Conservation (phyloP, 1,140 invertebrate species). For the Aphaenogaster floridana region DNA sequence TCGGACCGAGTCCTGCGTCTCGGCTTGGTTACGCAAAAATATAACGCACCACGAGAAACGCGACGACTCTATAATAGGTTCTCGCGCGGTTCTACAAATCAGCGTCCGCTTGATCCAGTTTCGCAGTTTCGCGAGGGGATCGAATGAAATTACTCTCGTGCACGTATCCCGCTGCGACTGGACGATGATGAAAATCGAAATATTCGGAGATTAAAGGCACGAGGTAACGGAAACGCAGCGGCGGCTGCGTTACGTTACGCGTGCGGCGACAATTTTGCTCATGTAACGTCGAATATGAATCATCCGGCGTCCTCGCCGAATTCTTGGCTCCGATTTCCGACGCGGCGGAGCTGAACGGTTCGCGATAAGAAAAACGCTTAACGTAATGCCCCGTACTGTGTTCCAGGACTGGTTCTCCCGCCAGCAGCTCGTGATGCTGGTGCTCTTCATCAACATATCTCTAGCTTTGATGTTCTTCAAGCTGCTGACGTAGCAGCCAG, state of each 20-base stretch:
- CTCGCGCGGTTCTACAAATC: neutral
- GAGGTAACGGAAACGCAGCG: neutral
- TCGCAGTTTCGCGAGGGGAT: neutral
- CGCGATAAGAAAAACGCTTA: neutral
- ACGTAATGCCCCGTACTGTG: constrained; percentile 80
- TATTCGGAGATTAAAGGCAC: neutral
- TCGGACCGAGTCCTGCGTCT: constrained; percentile 2
- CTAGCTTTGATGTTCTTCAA: constrained; percentile 99
- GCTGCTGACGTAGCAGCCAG: constrained; percentile 93
- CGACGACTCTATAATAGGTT: constrained; percentile 2
- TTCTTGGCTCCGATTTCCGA: constrained; percentile 24
- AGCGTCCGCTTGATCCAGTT: neutral
- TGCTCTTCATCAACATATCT: constrained; percentile 98
- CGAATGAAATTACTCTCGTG: neutral
- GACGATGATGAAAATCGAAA: neutral
- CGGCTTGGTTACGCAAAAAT: neutral
- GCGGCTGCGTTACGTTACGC: neutral
- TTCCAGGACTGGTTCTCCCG: constrained; percentile 98
- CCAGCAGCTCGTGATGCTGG: constrained; percentile 97
- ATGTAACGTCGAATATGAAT: constrained; percentile 13
- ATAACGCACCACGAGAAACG: neutral
- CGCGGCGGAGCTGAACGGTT: neutral
- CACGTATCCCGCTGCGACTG: neutral
- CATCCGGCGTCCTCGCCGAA: constrained; percentile 2
- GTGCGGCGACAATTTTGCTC: constrained; percentile 10